phyloP scores from a whole-genome alignment of 2,888 invertebrate genomes.

The Limnephilus auricula region DNA sequence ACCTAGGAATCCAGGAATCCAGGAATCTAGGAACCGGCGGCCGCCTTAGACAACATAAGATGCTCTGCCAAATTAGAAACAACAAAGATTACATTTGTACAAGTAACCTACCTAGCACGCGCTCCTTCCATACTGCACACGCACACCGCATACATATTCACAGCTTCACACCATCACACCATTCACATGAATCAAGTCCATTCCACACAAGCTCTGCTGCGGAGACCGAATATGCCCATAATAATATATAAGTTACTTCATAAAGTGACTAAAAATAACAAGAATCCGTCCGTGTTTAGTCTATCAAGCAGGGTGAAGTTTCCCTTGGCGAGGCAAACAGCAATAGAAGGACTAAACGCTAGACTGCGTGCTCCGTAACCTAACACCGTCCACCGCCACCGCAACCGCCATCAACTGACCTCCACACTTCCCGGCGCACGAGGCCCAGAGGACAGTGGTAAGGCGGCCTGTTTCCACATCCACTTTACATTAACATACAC shows the following conservation, averaged over 20 bases:
- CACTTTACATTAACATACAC: not conserved
- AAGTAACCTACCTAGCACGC: slow-evolving; percentile 45
- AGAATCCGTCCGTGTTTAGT: slow-evolving; percentile 27
- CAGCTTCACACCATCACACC: slow-evolving; percentile 25
- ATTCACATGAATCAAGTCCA: not conserved
- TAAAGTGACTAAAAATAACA: slow-evolving; percentile 36
- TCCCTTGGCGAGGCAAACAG: slow-evolving; percentile 42
- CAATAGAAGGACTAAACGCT: slow-evolving; percentile 42
- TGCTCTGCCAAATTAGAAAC: slow-evolving; percentile 40
- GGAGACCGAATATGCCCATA: slow-evolving; percentile 22
- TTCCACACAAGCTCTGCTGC: slow-evolving; percentile 23
- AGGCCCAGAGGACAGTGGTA: not conserved
- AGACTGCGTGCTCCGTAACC: slow-evolving; percentile 35
- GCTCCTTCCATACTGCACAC: slow-evolving; percentile 6
- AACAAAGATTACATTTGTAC: slow-evolving; percentile 56
- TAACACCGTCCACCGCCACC: not conserved
- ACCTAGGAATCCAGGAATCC: too few relatives aligned
- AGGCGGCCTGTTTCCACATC: not conserved
- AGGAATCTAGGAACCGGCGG: not conserved
- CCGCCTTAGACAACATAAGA: not conserved
- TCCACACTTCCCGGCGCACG: not conserved
- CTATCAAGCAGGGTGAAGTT: slow-evolving; percentile 42
- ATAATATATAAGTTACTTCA: slow-evolving; percentile 35
- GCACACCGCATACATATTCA: slow-evolving; percentile 21
- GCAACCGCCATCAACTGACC: not conserved